phyloP scores from a whole-genome alignment of 2,113 vertebrate species.

The Willisornis vidua region DNA sequence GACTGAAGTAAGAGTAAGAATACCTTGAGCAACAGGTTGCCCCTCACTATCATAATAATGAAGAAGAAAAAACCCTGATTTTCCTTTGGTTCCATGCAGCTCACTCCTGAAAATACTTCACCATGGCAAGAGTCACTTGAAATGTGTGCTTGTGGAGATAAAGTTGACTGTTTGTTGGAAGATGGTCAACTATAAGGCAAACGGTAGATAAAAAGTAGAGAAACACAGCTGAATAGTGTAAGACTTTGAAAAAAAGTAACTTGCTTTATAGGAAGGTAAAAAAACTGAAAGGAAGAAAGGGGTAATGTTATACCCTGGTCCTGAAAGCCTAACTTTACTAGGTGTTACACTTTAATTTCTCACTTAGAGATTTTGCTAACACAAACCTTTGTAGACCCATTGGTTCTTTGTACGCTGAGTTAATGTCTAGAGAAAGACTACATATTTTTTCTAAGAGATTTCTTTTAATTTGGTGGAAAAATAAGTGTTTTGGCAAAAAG shows the following conservation, averaged over 20 bases:
- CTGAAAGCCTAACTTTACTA: too few species aligned
- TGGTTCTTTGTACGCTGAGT: too few species aligned
- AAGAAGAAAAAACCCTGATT: not conserved
- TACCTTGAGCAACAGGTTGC: not conserved
- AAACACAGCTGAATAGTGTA: not conserved
- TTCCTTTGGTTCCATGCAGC: not conserved
- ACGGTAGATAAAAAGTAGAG: not conserved
- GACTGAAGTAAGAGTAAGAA: not conserved
- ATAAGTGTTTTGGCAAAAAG: too few species aligned
- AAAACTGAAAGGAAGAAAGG: not conserved
- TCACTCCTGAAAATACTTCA: not conserved
- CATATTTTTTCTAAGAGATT: too few species aligned
- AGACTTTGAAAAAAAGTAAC: not conserved
- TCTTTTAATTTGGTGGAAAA: too few species aligned
- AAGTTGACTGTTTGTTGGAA: not conserved
- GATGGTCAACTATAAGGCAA: not conserved
- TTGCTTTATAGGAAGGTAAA: not conserved
- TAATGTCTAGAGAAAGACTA: too few species aligned
- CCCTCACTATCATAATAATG: not conserved
- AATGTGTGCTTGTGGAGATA: not conserved
- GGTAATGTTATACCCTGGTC: too few species aligned
- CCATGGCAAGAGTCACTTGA: not conserved
- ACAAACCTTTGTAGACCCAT: too few species aligned
- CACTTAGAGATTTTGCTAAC: too few species aligned
- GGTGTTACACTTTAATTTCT: too few species aligned